Evolutionary conservation across 1,140 invertebrate species (phyloP).

Genomic region (Zaprionus camerounensis): DNA sequence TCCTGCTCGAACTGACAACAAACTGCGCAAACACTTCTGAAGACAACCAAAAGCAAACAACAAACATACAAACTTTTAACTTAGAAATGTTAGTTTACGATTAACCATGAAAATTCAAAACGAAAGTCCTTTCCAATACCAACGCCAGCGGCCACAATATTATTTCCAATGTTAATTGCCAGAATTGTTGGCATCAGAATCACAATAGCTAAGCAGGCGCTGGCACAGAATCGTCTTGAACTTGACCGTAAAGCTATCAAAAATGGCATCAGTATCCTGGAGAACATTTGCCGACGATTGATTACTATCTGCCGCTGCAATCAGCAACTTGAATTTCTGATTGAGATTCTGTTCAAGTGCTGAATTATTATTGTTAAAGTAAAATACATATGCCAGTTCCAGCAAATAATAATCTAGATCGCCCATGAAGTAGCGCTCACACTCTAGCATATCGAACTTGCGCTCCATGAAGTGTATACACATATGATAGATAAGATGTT

Average conservation of each 20-base stretch:
- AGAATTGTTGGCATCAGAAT: constrained; percentile 46
- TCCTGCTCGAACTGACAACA: constrained; percentile 50
- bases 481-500: constrained; percentile 82
- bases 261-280: constrained; percentile 79
- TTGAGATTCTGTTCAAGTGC: constrained; percentile 80
- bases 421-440: constrained; percentile 78
- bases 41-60: constrained; percentile 40
- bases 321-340: constrained; percentile 78
- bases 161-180: constrained; percentile 58
- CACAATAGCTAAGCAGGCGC: constrained; percentile 79
- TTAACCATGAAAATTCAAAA: constrained; percentile 45
- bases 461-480: constrained; percentile 77
- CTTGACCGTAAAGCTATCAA: constrained; percentile 79
- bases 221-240: constrained; percentile 83
- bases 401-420: constrained; percentile 83
- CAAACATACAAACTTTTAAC: constrained; percentile 51
- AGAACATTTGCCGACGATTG: constrained; percentile 38
- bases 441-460: constrained; percentile 74
- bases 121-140: constrained; percentile 25
- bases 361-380: constrained; percentile 83
- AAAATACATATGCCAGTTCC: constrained; percentile 81
- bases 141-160: constrained; percentile 27
- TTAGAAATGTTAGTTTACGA: constrained; percentile 29
- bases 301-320: constrained; percentile 63
- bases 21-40: constrained; percentile 33